Evolutionary conservation across 1,140 invertebrate species (phyloP), one percentile per base, ranked within the genome.

Genomic region (Scaptomyza pallida): DNA sequence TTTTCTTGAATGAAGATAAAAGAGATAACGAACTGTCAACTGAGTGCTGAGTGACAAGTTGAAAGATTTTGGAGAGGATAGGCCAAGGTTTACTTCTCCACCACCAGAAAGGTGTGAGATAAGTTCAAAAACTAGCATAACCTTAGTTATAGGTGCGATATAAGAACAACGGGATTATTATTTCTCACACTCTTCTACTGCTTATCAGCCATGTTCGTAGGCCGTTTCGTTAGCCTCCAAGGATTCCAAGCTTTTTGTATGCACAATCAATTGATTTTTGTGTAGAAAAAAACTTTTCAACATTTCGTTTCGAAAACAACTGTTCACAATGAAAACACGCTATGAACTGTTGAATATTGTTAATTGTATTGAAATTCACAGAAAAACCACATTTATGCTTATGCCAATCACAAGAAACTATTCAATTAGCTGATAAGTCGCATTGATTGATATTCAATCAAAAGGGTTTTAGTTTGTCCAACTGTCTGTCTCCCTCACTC

Each of bases 1-100:
- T 65, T 50, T 73, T 81, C 63, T 60, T 81, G 59, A 82, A 81
- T 82, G 69, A 43, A 74, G 76, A 78, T 78, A 78, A 78, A 71
- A 41, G 45, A 59, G 45, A 59, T 69, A 43, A 69, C 81, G 78
- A 62, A 44, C 78, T 81, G 78, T 77, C 78, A 74, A 77, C 82
- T 81, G 78, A 82, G 75, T 74, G 63, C 6, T 50, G 63, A 77
- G 35, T 81, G 78, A 82, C 68, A 57, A n/a, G 52, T 12, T 5
- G 21, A 50, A 12, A 57, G 45, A 59, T 30, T 33, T 30, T 30
- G 6, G 33, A 37, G 21, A 19, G 54, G 54, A 16, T 64, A 64
- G 63, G 63, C 63, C 63, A 65, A 65, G 63, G 63, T 65, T 65
- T 40, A n/a, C 16, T 12, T 5, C 26, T 30, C 6, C 0, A n/a